Evolutionary conservation across 2,113 vertebrate species (phyloP).

Genomic region (Hypomesus transpacificus): DNA sequence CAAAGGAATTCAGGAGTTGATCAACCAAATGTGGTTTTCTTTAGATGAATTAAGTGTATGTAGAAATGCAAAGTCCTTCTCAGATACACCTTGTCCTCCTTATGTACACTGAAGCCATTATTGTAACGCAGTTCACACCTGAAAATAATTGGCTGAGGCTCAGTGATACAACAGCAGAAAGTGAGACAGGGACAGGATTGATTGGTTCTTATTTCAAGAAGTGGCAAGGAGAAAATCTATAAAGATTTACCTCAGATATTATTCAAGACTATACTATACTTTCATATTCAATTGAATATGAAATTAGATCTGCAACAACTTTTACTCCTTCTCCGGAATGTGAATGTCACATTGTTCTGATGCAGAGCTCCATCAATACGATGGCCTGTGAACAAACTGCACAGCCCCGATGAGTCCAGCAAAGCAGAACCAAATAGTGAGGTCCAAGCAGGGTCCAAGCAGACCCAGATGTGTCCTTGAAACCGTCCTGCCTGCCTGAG

Average conservation of each 20-base stretch:
- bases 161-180: conserved; percentile 4
- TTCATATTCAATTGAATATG: no score
- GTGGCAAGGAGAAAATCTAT: conserved; percentile 7
- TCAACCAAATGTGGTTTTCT: no score
- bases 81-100: no score
- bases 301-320: no score
- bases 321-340: no score
- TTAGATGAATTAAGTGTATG: no score
- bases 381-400: neutral
- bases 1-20: no score
- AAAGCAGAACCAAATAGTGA: conserved; percentile 17
- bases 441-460: conserved; percentile 25
- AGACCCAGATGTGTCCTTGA: conserved; percentile 68
- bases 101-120: no score
- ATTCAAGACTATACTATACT: no score
- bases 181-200: conserved; percentile 6
- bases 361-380: conserved; percentile 5
- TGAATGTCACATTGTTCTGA: neutral
- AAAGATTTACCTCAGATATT: conserved; percentile 25
- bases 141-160: conserved; percentile 8
- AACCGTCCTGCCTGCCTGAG: conserved; percentile 55
- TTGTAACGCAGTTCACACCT: neutral
- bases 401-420: neutral
- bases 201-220: conserved; percentile 29
- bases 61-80: no score